Conservation (phyloP, 2,888 invertebrate species). For the Agrotis segetum region DNA sequence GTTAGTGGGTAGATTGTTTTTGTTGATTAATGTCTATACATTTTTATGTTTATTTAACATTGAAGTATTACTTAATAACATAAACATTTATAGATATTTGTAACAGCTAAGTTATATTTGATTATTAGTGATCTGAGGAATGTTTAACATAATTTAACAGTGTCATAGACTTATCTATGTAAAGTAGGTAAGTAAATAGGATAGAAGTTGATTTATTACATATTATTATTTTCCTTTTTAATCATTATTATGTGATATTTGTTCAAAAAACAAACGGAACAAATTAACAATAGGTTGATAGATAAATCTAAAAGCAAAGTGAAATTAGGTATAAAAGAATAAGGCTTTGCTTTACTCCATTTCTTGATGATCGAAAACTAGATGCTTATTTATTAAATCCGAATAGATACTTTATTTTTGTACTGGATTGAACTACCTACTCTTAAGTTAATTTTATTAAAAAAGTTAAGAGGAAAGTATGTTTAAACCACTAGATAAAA, state of each 20-base stretch:
- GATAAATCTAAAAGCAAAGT: conserved; percentile 27
- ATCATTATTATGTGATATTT: conserved; percentile 61
- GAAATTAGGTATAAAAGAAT: conserved; percentile 24
- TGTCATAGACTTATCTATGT: conserved; percentile 67
- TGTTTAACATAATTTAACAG: conserved; percentile 60
- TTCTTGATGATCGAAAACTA: conserved; percentile 57
- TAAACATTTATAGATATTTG: conserved; percentile 51
- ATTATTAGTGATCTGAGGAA: conserved; percentile 61
- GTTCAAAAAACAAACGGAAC: conserved; percentile 68
- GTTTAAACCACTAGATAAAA: conserved; percentile 69
- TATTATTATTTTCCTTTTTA: conserved; percentile 48
- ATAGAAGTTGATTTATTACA: conserved; percentile 47
- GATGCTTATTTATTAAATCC: conserved; percentile 60
- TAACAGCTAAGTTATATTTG: conserved; percentile 48
- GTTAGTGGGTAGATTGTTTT: conserved; percentile 57
- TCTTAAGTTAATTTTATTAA: conserved; percentile 81
- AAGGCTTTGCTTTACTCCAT: conserved; percentile 40
- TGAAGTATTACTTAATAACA: conserved; percentile 51
- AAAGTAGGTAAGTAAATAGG: conserved; percentile 55
- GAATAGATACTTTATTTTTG: conserved; percentile 67
- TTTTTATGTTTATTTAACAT: conserved; percentile 49
- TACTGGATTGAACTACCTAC: conserved; percentile 80
- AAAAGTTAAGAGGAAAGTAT: conserved; percentile 86
- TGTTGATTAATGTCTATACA: conserved; percentile 58
- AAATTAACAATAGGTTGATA: conserved; percentile 66